Evolutionary conservation across 2,113 vertebrate species (phyloP).

Genomic region (Sebastes fasciatus): DNA sequence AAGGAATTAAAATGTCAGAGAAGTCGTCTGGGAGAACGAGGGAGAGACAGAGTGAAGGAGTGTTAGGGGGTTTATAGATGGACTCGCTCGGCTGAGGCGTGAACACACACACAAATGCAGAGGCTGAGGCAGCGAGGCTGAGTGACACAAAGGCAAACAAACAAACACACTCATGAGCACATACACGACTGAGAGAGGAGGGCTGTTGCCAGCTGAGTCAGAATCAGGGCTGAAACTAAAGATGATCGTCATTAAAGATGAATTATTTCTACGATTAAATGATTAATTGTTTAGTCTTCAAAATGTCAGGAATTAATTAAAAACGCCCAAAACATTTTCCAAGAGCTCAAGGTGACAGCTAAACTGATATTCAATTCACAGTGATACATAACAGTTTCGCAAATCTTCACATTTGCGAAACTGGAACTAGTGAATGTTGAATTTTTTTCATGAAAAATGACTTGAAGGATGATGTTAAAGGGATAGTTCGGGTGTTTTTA

Average conservation of each 20-base stretch:
- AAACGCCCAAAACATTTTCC: neutral
- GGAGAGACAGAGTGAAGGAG: constrained; percentile 47
- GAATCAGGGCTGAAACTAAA: neutral
- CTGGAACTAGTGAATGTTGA: neutral
- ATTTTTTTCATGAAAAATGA: too few species aligned
- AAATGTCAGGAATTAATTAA: constrained; percentile 5
- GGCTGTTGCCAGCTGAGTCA: constrained; percentile 8
- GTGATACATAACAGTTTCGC: neutral
- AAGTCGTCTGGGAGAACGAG: constrained; percentile 29
- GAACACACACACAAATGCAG: constrained; percentile 13
- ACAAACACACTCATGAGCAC: neutral
- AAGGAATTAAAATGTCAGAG: constrained; percentile 63
- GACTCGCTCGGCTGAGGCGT: constrained; percentile 21
- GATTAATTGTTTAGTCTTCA: neutral
- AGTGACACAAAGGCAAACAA: neutral
- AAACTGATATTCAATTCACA: neutral
- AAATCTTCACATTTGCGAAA: constrained; percentile 8
- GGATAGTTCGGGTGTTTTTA: too few species aligned
- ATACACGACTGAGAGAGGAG: neutral
- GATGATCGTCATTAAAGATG: neutral
- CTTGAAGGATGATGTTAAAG: too few species aligned
- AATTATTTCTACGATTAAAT: neutral
- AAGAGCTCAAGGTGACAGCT: neutral
- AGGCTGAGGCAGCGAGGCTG: neutral
- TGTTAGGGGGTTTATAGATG: constrained; percentile 52